A percentile compares a stretch with the other conserved stretches of the same genome.
These are phyloP conservation scores for Nasonia oneida DNA, from an alignment of 2,888 invertebrate genomes.

Conservation along the genomic window DNA sequence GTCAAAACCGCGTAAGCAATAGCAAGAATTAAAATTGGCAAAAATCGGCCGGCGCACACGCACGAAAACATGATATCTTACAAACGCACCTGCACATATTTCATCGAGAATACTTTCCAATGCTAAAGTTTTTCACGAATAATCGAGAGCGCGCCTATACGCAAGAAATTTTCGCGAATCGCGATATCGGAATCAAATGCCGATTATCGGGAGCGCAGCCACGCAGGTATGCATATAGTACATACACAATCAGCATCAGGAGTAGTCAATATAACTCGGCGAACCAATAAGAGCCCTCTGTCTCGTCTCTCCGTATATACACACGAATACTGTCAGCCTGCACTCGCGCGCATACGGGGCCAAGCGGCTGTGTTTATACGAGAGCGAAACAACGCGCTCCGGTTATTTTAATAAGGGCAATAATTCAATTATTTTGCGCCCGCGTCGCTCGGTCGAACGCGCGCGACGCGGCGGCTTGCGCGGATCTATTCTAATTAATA, in stretches of 20 bases:
- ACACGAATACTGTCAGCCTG: neutral
- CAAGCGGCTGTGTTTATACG: constrained; percentile 8
- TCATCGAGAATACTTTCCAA: no score
- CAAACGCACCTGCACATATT: no score
- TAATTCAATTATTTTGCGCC: constrained; percentile 46
- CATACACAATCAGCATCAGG: neutral
- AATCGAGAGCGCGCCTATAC: no score
- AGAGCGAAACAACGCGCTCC: neutral
- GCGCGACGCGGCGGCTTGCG: neutral
- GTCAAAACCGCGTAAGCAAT: no score
- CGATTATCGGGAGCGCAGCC: neutral
- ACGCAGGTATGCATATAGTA: neutral
- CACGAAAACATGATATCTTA: no score
- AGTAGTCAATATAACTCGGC: neutral
- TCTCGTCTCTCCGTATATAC: neutral
- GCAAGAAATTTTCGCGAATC: neutral
- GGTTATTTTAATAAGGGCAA: constrained; percentile 39
- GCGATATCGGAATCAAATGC: neutral
- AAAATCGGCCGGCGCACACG: no score
- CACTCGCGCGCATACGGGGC: neutral
- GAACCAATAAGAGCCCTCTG: neutral
- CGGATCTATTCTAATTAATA: constrained; percentile 42
- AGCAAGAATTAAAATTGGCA: no score
- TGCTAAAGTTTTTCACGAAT: no score
- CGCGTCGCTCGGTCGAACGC: neutral